Evolutionary conservation across 2,888 invertebrate genomes (phyloP), one percentile per base, ranked within the genome.

Genomic region (Ochlodes sylvanus): DNA sequence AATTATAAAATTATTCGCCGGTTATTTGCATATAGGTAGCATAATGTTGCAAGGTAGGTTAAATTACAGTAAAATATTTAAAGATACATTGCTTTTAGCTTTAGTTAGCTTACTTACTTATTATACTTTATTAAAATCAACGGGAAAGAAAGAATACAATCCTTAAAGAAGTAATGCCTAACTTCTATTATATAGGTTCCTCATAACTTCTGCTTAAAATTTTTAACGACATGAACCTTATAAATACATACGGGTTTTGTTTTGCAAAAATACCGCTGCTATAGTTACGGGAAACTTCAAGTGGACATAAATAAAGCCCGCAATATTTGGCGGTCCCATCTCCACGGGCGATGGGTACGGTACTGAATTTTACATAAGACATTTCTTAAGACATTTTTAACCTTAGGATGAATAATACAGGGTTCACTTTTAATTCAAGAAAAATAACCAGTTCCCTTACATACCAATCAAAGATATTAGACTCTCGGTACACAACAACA

Each of bases 241-340:
- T 68, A 63, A 68, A 68, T 68, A 68, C 62, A 68, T 68, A 68
- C 44, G 57, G 62, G 68, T 68, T 68, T 68, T 68, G 68, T 68
- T 63, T 68, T 57, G 50, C 77, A 76, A 85, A 84, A 85, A 83
- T 79, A 80, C 75, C 81, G 82, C 83, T 82, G 79, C 82, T 84
- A 85, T 87, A 86, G 85, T 87, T 76, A 84, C 85, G 81, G 81
- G 84, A 84, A 92, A 90, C 89, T 92, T 90, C 86, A 89, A 92
- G 90, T 89, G 91, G 89, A 89, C 90, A 90, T 92, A 92, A 92
- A 92, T 92, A 93, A 92, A 87, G 89, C 87, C 83, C 87, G 86
- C 89, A 89, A 90, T 90, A 91, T 92, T 90, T 84, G 87, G 87
- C 83, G 86, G 88, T 87, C 85, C 85, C 86, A 86, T 86, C 90